Evolutionary conservation across 2,888 invertebrate genomes (phyloP), one percentile per base, ranked within the genome.

Genomic region (Lithophane socia): DNA sequence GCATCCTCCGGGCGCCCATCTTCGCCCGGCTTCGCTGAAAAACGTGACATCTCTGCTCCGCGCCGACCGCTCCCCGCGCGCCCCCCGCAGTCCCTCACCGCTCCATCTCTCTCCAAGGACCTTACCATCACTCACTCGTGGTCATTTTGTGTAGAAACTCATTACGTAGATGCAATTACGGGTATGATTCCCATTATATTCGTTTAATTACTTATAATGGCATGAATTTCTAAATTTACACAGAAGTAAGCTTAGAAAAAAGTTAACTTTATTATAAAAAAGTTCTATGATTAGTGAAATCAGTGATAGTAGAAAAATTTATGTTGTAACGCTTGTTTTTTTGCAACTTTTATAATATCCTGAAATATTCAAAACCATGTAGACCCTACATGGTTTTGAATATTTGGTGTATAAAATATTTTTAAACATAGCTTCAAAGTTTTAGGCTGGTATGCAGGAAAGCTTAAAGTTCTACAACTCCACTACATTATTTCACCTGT

Each of bases 1-100:
- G 96, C 95, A 96, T 95, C 95, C 95, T 94, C 93, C 91, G 91
- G 92, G 92, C 94, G 92, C 94, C 94, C 93, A 94, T 95, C 95
- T 94, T 94, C 93, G 92, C 93, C 91, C 92, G 89, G 92, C 92
- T 94, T 84, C 92, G 91, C 94, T 93, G 92, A 93, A 94, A 95
- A 95, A 95, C 94, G 94, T 94, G 94, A 94, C 94, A 94, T 94
- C 93, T 93, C 93, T 91, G 91, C 91, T 91, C 90, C 89, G 89
- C 89, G 87, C 88, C 87, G 84, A 87, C 83, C 83, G 83, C 88
- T 80, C 90, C 90, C 88, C 88, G 86, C 90, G 82, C 84, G 77
- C 86, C 88, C 84, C 85, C 83, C 86, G 77, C 84, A 73, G 78
- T 77, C 83, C 83, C 87, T 77, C 83, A 68, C 83, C 77, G 84